Evolutionary conservation across 2,113 vertebrate species (phyloP).

Genomic region (Aegithalos caudatus): DNA sequence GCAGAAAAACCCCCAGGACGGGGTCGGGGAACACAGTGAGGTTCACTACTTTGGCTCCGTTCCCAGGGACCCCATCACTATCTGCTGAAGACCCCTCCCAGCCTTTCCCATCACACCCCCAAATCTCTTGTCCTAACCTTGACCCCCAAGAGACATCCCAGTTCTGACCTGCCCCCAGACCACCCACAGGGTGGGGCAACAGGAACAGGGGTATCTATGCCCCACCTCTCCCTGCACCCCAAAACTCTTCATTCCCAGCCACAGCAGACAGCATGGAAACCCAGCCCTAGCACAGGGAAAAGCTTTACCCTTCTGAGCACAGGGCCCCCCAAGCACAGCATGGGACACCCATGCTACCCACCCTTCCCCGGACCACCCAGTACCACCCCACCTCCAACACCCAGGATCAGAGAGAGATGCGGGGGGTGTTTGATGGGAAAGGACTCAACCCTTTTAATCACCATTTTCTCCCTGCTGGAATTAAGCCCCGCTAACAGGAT

Average conservation of each 20-base stretch:
- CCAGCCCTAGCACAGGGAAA: not conserved
- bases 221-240: not conserved
- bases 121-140: not conserved
- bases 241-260: not conserved
- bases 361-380: not conserved
- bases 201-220: not conserved
- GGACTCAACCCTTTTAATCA: slow-evolving; percentile 60
- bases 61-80: not conserved
- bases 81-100: not conserved
- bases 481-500: slow-evolving; percentile 66
- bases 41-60: not conserved
- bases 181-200: rapidly evolving
- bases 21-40: not conserved
- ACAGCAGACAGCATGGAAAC: not conserved
- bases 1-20: not conserved
- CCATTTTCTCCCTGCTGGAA: slow-evolving; percentile 58
- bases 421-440: not conserved
- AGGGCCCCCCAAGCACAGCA: not conserved
- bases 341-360: too few species aligned
- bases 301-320: not conserved
- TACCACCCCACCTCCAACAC: not conserved
- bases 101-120: not conserved
- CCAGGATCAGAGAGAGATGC: not conserved
- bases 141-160: rapidly evolving
- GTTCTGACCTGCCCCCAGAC: not conserved